A percentile compares a stretch with the other conserved stretches of the same genome.
Evolutionary conservation across 37 sponge, comb jelly and placozoan species (phyloP).

Genomic region (Lycopodina hypogea): DNA sequence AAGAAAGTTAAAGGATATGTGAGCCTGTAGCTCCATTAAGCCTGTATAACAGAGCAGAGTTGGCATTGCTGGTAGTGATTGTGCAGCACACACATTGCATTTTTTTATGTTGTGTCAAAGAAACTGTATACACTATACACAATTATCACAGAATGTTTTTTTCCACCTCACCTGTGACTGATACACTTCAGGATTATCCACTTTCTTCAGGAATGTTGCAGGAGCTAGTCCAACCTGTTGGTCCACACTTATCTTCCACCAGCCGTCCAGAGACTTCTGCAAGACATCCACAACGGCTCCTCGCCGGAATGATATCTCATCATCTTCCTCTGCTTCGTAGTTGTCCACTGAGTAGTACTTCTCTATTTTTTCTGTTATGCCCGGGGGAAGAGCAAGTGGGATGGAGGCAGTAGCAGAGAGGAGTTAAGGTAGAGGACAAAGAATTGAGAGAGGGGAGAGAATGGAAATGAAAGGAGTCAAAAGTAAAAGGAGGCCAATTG

Average conservation of each 20-base stretch:
- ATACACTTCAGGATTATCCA: background rate
- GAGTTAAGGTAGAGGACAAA: background rate
- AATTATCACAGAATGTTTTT: too few species aligned
- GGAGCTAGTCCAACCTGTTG: conserved; percentile 55
- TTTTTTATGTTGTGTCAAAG: too few species aligned
- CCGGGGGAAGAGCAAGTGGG: background rate
- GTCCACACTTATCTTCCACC: conserved; percentile 69
- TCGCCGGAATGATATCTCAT: conserved; percentile 66
- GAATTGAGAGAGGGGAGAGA: too few species aligned
- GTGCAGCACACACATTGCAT: too few species aligned
- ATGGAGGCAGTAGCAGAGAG: background rate
- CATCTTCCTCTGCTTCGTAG: conserved; percentile 73
- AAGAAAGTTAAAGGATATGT: too few species aligned
- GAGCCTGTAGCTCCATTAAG: too few species aligned
- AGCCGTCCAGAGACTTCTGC: conserved; percentile 77
- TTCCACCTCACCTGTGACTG: background rate
- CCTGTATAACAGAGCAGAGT: too few species aligned
- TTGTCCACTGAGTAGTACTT: conserved; percentile 38
- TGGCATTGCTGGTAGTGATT: too few species aligned
- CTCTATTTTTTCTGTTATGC: conserved; percentile 5
- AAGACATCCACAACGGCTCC: conserved; percentile 48
- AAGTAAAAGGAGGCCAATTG: too few species aligned
- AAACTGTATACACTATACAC: too few species aligned
- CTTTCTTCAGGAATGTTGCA: conserved; percentile 59
- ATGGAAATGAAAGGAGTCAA: too few species aligned